Evolutionary conservation across 2,797 vertebrate genomes (phyloP).

Genomic region (Sebastes flavidus): DNA sequence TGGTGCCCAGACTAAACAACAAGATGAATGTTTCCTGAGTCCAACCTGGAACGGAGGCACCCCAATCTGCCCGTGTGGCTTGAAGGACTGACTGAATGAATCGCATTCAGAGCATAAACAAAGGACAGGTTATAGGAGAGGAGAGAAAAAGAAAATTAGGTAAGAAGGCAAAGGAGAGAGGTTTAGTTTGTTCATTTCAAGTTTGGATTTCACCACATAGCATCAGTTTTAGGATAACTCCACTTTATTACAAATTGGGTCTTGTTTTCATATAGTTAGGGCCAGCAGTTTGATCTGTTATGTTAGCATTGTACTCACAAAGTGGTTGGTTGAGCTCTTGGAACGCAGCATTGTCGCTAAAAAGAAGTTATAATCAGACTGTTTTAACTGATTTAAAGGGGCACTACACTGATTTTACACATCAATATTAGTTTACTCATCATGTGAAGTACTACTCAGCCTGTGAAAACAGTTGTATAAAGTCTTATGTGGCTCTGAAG

Average conservation of each 20-base stretch:
- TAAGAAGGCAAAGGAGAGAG: background rate
- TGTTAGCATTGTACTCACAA: background rate
- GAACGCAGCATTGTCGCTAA: background rate
- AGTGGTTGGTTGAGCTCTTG: background rate
- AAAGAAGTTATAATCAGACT: background rate
- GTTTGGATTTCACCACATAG: background rate
- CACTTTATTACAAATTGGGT: background rate
- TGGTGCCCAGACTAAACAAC: constrained; percentile 80
- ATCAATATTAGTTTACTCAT: background rate
- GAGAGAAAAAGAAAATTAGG: background rate
- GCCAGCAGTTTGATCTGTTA: background rate
- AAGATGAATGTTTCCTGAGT: constrained; percentile 76
- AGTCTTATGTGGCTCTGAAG: background rate
- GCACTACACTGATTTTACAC: background rate
- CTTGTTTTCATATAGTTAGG: background rate
- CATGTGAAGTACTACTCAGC: background rate
- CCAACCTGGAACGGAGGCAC: constrained; percentile 54
- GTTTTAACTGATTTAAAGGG: background rate
- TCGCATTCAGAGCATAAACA: constrained; percentile 23
- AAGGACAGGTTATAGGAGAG: constrained; percentile 9
- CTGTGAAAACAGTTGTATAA: background rate
- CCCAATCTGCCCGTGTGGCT: constrained; percentile 44
- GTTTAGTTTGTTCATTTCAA: constrained; percentile 3
- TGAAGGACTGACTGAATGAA: constrained; percentile 31
- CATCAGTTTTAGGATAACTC: background rate